Evolutionary conservation across 2,797 vertebrate genomes (phyloP).

Genomic region (Rhinogobio ventralis): DNA sequence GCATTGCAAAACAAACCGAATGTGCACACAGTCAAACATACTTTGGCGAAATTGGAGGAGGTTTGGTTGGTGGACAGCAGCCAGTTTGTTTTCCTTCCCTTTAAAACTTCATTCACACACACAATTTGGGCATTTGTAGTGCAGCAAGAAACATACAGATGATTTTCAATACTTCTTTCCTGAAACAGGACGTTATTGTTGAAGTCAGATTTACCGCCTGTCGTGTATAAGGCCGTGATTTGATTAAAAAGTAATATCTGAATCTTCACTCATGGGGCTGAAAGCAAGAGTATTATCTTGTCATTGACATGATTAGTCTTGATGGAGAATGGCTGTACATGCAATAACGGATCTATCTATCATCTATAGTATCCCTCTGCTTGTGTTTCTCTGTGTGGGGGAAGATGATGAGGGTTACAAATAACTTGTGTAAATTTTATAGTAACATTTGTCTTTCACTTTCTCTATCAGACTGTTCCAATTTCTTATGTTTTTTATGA

Average conservation of each 20-base stretch:
- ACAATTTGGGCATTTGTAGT: neutral
- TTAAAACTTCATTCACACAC: neutral
- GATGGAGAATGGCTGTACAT: constrained; percentile 34
- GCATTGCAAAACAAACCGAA: constrained; percentile 1
- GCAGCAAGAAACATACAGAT: neutral
- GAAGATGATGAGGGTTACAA: constrained; percentile 32
- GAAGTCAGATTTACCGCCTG: constrained; percentile 38
- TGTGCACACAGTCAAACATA: neutral
- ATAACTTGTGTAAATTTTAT: constrained; percentile 37
- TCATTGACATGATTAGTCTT: constrained; percentile 46
- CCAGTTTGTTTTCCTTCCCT: neutral
- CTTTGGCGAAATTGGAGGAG: constrained; percentile 5
- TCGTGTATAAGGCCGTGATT: constrained; percentile 34
- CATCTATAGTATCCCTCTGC: constrained; percentile 29
- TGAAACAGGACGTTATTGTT: constrained; percentile 10
- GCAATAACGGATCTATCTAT: constrained; percentile 35
- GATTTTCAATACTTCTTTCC: neutral
- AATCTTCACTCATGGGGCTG: constrained; percentile 37
- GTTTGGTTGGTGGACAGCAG: constrained; percentile 31
- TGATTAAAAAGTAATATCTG: constrained; percentile 52
- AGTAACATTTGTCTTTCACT: constrained; percentile 37
- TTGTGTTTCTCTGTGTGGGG: constrained; percentile 29
- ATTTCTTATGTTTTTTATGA: neutral
- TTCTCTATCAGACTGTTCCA: constrained; percentile 10
- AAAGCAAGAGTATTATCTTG: constrained; percentile 50